Conservation (phyloP, 2,113 vertebrate species). For the Candoia aspera region DNA sequence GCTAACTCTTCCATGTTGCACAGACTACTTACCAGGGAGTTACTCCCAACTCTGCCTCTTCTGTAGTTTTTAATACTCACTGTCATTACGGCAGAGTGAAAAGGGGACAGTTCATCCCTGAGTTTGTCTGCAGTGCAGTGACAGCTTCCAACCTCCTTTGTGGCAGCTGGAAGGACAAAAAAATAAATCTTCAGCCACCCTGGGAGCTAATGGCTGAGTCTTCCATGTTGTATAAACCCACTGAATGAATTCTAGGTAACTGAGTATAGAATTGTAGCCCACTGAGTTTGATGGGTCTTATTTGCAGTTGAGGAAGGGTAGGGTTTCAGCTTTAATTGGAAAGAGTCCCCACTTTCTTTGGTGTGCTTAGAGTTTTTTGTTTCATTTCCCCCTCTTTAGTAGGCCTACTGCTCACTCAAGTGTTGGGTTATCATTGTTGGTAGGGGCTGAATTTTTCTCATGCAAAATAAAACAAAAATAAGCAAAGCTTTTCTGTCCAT, state of each 20-base stretch:
- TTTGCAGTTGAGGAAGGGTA: background rate
- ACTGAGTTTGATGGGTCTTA: background rate
- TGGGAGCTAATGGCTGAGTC: background rate
- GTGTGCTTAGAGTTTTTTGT: background rate
- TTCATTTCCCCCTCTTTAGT: background rate
- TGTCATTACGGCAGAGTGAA: too few species aligned
- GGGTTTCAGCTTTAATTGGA: background rate
- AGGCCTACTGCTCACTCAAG: background rate
- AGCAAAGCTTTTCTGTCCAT: background rate
- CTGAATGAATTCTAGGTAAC: background rate
- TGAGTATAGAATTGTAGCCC: background rate
- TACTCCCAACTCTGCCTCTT: too few species aligned
- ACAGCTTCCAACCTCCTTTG: too few species aligned
- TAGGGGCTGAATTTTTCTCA: background rate
- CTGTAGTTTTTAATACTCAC: too few species aligned
- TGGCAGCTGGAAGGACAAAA: too few species aligned
- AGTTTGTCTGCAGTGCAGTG: too few species aligned
- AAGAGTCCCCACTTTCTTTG: background rate
- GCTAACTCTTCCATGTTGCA: too few species aligned
- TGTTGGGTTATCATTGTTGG: background rate
- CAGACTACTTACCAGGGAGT: too few species aligned
- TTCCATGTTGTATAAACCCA: background rate
- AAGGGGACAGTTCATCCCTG: too few species aligned
- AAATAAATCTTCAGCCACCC: background rate
- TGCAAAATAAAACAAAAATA: background rate